Percentiles rank a stretch among this genome's conserved stretches.
Evolutionary conservation across 2,888 invertebrate species (phyloP).

Genomic region (Neoascia interrupta): DNA sequence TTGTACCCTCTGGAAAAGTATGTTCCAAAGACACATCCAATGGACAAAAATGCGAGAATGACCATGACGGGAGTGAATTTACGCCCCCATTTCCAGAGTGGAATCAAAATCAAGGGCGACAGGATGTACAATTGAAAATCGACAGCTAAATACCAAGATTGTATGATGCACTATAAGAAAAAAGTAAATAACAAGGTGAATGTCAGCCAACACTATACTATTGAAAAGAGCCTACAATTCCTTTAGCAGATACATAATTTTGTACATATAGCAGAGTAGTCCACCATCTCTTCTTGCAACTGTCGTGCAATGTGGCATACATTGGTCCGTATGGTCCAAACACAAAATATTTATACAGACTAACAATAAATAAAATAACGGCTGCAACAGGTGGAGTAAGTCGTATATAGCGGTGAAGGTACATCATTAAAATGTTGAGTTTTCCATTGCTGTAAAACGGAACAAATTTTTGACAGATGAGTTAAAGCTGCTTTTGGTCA

Average conservation of each 20-base stretch:
- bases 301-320: slow-evolving; percentile 72
- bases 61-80: slow-evolving; percentile 74
- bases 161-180: slow-evolving; percentile 80
- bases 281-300: slow-evolving; percentile 80
- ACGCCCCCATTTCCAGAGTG: slow-evolving; percentile 80
- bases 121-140: slow-evolving; percentile 82
- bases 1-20: slow-evolving; percentile 75
- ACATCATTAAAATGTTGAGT: slow-evolving; percentile 77
- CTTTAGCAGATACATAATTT: slow-evolving; percentile 78
- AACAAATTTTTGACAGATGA: too few species aligned
- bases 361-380: slow-evolving; percentile 80
- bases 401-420: slow-evolving; percentile 79
- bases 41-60: slow-evolving; percentile 74
- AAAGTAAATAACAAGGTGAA: background rate
- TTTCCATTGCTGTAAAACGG: slow-evolving; percentile 74
- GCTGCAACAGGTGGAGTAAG: slow-evolving; percentile 82
- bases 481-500: background rate
- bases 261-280: slow-evolving; percentile 80
- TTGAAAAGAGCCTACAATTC: slow-evolving; percentile 73
- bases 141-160: slow-evolving; percentile 82
- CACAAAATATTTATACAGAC: slow-evolving; percentile 80
- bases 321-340: slow-evolving; percentile 81
- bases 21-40: slow-evolving; percentile 76
- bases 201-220: background rate
- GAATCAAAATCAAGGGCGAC: slow-evolving; percentile 81